A percentile compares a stretch with the other conserved stretches of the same genome.
phyloP scores from a whole-genome alignment of 2,113 vertebrate genomes.

The Psettodes erumei region DNA sequence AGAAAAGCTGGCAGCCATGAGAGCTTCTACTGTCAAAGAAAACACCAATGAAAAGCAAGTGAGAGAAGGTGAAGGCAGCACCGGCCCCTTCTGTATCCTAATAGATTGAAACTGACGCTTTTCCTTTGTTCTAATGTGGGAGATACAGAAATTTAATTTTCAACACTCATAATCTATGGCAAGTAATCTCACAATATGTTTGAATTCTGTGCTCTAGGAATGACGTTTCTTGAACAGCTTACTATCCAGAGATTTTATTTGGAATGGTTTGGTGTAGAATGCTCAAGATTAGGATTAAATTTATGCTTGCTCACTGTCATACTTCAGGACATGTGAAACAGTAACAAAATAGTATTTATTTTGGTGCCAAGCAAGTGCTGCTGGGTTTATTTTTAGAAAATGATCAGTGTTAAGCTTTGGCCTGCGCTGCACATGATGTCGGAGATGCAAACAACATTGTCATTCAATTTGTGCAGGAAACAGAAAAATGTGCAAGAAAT shows the following conservation, averaged over 20 bases:
- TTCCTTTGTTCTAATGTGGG: neutral
- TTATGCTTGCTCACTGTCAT: neutral
- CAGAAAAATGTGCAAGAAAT: neutral
- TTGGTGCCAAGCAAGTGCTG: neutral
- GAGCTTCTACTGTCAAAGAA: slow-evolving; percentile 43
- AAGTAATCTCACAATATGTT: neutral
- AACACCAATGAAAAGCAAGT: slow-evolving; percentile 22
- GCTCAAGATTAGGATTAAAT: neutral
- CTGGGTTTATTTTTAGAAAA: neutral
- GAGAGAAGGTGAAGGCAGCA: slow-evolving; percentile 15
- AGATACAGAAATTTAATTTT: slow-evolving; percentile 3
- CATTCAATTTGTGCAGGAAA: slow-evolving; percentile 1
- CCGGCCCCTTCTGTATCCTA: slow-evolving; percentile 1
- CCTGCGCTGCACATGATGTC: neutral
- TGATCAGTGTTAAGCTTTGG: neutral
- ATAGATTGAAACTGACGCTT: neutral
- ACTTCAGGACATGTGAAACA: neutral
- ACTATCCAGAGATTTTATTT: neutral
- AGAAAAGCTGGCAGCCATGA: slow-evolving; percentile 66
- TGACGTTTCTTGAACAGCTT: neutral
- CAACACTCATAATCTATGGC: neutral
- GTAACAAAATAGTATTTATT: neutral
- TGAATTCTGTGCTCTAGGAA: neutral
- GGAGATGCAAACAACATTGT: neutral
- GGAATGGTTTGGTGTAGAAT: neutral